Percentiles rank a stretch among this genome's conserved stretches.
phyloP scores from a whole-genome alignment of 2,797 vertebrate genomes.

The Melanotaenia trifasciata region DNA sequence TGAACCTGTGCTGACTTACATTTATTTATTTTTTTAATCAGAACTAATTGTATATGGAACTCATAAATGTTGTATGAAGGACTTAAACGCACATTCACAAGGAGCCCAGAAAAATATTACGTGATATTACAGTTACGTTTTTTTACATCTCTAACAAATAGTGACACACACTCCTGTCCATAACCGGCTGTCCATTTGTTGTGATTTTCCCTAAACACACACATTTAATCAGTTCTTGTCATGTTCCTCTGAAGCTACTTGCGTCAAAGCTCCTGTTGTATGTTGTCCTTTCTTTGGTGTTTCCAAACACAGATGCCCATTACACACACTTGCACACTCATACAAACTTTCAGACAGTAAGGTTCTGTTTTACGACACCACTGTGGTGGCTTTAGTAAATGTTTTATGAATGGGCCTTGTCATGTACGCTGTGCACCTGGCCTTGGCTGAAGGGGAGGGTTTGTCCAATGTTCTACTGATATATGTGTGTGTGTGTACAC shows the following conservation, averaged over 20 bases:
- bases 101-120: not conserved
- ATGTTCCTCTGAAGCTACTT: slow-evolving; percentile 51
- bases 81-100: not conserved
- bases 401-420: slow-evolving; percentile 80
- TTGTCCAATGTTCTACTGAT: slow-evolving; percentile 67
- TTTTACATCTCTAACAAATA: slow-evolving; percentile 5
- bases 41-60: not conserved
- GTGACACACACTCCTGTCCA: not conserved
- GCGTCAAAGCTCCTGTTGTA: slow-evolving; percentile 70
- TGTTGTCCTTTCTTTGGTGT: slow-evolving; percentile 67
- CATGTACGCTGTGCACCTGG: slow-evolving; percentile 52
- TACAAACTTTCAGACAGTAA: slow-evolving; percentile 32
- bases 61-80: not conserved
- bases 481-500: slow-evolving; percentile 7
- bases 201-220: slow-evolving; percentile 50
- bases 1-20: not conserved
- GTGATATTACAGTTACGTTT: not conserved
- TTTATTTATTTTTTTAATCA: not conserved
- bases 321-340: slow-evolving; percentile 19
- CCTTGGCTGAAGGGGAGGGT: slow-evolving; percentile 65
- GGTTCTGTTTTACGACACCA: slow-evolving; percentile 62
- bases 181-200: slow-evolving; percentile 33
- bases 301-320: slow-evolving; percentile 72
- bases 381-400: slow-evolving; percentile 72
- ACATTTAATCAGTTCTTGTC: slow-evolving; percentile 36